Evolutionary conservation across 2,113 vertebrate species (phyloP).

Genomic region (Elaphurus davidianus): DNA sequence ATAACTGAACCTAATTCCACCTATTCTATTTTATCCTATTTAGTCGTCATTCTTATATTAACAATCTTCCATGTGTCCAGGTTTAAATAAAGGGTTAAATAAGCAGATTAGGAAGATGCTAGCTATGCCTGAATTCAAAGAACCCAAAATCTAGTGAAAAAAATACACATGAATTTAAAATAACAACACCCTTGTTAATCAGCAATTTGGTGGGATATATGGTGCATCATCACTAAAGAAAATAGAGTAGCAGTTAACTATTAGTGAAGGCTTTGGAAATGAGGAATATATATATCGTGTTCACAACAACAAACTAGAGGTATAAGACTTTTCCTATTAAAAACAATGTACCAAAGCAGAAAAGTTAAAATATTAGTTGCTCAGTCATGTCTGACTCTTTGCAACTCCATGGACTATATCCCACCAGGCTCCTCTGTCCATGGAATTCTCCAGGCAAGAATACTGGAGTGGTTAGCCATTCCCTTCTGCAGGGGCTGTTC

Average conservation of each 20-base stretch:
- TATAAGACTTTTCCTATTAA: not conserved
- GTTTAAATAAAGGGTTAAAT: not conserved
- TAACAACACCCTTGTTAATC: not conserved
- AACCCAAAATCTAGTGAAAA: not conserved
- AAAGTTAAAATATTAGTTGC: not conserved
- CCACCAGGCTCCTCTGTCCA: not conserved
- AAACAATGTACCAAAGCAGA: not conserved
- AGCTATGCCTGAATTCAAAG: not conserved
- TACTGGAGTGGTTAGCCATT: not conserved
- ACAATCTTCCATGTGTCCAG: not conserved
- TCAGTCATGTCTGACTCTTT: not conserved
- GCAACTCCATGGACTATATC: not conserved
- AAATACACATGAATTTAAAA: not conserved
- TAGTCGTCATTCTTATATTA: not conserved
- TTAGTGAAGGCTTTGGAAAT: not conserved
- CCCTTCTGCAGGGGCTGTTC: not conserved
- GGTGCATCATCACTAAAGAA: not conserved
- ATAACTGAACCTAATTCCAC: not conserved
- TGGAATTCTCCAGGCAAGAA: not conserved
- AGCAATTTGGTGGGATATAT: not conserved
- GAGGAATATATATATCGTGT: not conserved
- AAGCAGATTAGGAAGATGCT: not conserved
- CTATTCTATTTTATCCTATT: not conserved
- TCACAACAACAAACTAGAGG: not conserved
- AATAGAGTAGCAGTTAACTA: not conserved